These are phyloP conservation scores for Eciton burchellii DNA, from an alignment of 1,140 invertebrate genomes.

Conservation along the genomic window DNA sequence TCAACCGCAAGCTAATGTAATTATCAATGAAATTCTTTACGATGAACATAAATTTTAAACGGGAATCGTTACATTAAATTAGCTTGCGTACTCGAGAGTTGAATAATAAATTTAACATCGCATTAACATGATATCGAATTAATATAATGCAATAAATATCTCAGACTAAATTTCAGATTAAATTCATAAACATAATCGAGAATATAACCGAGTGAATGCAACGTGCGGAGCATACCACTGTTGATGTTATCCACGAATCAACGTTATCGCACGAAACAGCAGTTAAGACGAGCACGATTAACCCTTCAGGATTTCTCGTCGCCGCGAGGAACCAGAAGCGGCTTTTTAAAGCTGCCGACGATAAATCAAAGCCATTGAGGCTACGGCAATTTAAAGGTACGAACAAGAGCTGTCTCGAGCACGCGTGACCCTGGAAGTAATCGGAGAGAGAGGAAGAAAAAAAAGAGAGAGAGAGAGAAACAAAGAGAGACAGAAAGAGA, in stretches of 20 bases:
- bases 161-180: slow-evolving; percentile 8
- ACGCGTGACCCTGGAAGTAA: slow-evolving; percentile 21
- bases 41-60: background rate
- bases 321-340: slow-evolving; percentile 3
- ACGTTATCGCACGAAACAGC: background rate
- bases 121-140: no score
- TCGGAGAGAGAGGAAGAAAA: background rate
- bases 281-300: slow-evolving; percentile 18
- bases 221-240: background rate
- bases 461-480: background rate
- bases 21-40: slow-evolving; percentile 5
- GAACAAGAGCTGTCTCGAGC: background rate
- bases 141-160: background rate
- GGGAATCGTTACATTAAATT: slow-evolving; percentile 1
- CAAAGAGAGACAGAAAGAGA: no score
- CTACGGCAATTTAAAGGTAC: slow-evolving; percentile 20
- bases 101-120: no score
- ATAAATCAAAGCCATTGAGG: slow-evolving; percentile 47
- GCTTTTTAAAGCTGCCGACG: slow-evolving; percentile 15
- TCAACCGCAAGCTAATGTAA: background rate
- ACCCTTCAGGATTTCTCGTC: background rate
- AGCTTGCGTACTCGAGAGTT: background rate
- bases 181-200: background rate
- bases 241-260: background rate
- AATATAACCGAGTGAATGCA: background rate